Percentiles rank a stretch among this genome's conserved stretches.
phyloP scores from a whole-genome alignment of 2,888 invertebrate genomes.

The Pseudococcus jackbeardsleyi region DNA sequence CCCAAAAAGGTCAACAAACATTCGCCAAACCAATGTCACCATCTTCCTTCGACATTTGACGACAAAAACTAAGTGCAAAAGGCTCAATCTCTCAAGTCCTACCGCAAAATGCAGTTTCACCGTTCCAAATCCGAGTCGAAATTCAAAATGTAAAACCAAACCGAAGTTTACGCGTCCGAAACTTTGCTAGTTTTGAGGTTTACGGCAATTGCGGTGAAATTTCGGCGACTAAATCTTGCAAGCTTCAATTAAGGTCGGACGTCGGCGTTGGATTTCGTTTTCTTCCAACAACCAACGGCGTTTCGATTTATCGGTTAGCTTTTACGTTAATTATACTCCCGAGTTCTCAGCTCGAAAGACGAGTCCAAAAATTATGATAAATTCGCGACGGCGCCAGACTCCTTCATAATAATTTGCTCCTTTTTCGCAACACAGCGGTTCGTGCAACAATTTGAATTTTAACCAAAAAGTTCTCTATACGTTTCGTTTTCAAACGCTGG shows the following conservation, averaged over 20 bases:
- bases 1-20: background rate
- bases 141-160: conserved; percentile 11
- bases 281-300: background rate
- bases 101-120: background rate
- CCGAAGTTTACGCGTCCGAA: conserved; percentile 5
- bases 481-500: background rate
- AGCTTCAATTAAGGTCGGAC: conserved; percentile 30
- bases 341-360: too few species aligned
- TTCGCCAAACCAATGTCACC: background rate
- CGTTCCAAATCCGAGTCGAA: background rate
- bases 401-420: too few species aligned
- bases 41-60: background rate
- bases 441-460: background rate
- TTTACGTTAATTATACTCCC: background rate
- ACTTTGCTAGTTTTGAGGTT: background rate
- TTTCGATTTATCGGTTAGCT: background rate
- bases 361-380: background rate
- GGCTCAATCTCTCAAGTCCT: background rate
- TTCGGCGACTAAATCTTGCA: background rate
- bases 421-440: too few species aligned
- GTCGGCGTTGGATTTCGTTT: background rate
- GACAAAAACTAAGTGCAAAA: background rate
- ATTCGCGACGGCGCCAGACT: background rate
- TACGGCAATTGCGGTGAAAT: conserved; percentile 12
- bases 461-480: background rate